Evolutionary conservation across 2,888 invertebrate species (phyloP).

Genomic region (Acleris literana): DNA sequence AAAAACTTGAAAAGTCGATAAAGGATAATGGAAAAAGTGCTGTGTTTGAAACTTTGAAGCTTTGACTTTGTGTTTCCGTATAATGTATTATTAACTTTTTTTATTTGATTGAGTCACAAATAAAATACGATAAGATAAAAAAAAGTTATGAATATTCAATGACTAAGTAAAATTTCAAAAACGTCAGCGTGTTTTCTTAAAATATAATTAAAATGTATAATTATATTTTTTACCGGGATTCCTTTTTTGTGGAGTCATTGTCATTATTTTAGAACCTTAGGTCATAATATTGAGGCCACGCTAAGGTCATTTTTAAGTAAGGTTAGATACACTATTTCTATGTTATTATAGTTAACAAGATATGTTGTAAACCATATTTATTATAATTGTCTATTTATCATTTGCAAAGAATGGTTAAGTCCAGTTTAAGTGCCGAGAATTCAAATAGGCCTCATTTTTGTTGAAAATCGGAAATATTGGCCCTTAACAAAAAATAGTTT

Average conservation of each 20-base stretch:
- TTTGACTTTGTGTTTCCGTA: too few species aligned
- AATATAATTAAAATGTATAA: neutral
- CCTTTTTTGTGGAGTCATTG: constrained; percentile 4
- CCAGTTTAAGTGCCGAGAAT: too few species aligned
- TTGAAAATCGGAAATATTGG: too few species aligned
- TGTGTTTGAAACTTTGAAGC: too few species aligned
- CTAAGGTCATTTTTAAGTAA: constrained; percentile 25
- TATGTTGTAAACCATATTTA: constrained; percentile 12
- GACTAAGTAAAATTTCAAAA: neutral
- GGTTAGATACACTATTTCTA: constrained; percentile 20
- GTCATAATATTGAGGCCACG: constrained; percentile 7
- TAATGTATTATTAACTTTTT: too few species aligned
- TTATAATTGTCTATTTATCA: constrained; percentile 14
- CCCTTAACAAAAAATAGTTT: too few species aligned
- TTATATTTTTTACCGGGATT: neutral
- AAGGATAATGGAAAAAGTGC: too few species aligned
- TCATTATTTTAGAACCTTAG: constrained; percentile 21
- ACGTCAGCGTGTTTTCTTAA: neutral
- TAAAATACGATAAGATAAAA: too few species aligned
- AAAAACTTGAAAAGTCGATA: too few species aligned
- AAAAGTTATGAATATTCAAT: too few species aligned
- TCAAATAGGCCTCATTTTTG: too few species aligned
- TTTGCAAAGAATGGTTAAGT: neutral
- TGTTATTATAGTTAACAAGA: constrained; percentile 16
- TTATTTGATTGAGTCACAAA: too few species aligned